phyloP scores from a whole-genome alignment of 2,113 vertebrate species.

The Rhodinocichla rosea region DNA sequence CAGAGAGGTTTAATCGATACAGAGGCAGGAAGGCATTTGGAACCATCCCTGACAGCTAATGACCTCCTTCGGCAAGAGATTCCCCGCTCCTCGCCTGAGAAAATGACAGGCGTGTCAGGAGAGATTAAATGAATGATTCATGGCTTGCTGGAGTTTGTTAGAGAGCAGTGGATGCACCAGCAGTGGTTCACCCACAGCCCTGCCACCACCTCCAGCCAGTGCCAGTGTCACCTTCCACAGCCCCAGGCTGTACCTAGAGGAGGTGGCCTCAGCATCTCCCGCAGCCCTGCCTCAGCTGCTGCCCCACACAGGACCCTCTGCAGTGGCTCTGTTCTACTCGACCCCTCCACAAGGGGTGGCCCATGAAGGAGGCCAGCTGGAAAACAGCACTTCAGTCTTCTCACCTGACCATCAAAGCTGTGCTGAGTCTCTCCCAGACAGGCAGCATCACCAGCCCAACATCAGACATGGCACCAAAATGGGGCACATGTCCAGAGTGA shows the following conservation, averaged over 20 bases:
- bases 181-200: background rate
- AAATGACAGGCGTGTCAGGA: conserved; percentile 74
- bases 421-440: background rate
- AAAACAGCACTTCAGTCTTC: background rate
- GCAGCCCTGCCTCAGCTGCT: background rate
- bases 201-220: background rate
- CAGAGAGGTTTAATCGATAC: conserved; percentile 66
- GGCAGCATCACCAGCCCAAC: background rate
- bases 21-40: conserved; percentile 67
- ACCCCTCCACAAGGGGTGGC: background rate
- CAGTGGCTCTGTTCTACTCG: background rate
- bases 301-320: background rate
- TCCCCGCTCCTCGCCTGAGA: conserved; percentile 58
- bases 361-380: background rate
- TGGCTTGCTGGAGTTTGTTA: conserved; percentile 69
- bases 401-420: background rate
- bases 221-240: accelerated
- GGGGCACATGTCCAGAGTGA: accelerated
- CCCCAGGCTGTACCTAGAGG: background rate
- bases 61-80: conserved; percentile 72
- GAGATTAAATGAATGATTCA: conserved; percentile 77
- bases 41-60: conserved; percentile 72
- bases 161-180: background rate
- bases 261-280: background rate
- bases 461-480: accelerated